Evolutionary conservation across 1,140 invertebrate species (phyloP).

Genomic region (Lasaia peninsularis): DNA sequence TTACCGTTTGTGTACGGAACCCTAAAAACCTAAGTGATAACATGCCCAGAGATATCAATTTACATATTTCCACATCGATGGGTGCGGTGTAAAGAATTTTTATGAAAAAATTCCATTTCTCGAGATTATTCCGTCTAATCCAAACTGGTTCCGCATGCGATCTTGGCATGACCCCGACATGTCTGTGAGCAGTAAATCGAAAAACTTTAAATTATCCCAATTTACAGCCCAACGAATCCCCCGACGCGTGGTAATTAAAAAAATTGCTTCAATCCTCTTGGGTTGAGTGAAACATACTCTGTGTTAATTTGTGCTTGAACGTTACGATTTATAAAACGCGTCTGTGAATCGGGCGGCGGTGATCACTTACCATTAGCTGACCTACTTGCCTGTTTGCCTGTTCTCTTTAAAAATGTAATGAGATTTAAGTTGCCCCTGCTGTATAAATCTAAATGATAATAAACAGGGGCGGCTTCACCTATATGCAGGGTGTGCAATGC

Average conservation of each 20-base stretch:
- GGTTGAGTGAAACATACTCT: conserved; percentile 13
- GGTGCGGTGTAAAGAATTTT: not conserved
- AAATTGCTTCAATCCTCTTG: conserved; percentile 27
- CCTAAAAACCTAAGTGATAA: not conserved
- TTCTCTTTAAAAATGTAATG: too few relatives aligned
- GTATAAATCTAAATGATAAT: too few relatives aligned
- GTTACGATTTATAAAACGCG: too few relatives aligned
- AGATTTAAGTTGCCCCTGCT: too few relatives aligned
- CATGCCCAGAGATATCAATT: not conserved
- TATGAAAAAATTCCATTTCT: conserved; percentile 15
- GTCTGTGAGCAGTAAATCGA: conserved; percentile 28
- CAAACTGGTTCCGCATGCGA: conserved; percentile 5
- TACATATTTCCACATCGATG: conserved; percentile 4
- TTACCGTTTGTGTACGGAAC: too few relatives aligned
- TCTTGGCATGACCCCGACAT: conserved; percentile 10
- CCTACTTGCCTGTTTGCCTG: too few relatives aligned
- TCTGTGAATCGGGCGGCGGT: too few relatives aligned
- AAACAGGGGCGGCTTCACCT: too few relatives aligned
- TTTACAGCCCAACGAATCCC: conserved; percentile 19
- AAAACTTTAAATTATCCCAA: conserved; percentile 34
- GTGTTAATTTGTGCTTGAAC: too few relatives aligned
- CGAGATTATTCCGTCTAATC: conserved; percentile 13
- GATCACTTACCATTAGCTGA: too few relatives aligned
- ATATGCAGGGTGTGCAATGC: too few relatives aligned
- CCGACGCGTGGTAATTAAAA: conserved; percentile 30